Evolutionary conservation across 2,797 vertebrate species (phyloP), one percentile per base, ranked within the genome.

Genomic region (Iguana delicatissima): DNA sequence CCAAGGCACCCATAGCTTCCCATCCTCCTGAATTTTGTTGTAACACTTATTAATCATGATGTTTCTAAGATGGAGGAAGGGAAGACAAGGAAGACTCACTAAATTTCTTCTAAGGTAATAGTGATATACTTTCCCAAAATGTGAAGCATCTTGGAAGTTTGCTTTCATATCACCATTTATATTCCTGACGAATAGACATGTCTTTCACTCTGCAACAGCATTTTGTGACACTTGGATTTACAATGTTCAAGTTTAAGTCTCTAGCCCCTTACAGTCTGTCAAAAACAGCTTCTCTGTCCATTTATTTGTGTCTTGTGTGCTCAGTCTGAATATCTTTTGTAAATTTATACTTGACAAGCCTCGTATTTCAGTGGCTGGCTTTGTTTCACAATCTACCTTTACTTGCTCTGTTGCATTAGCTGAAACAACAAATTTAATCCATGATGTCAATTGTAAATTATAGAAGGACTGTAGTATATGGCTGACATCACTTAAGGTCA

Each of bases 371-470:
- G 97, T 94, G 96, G 96, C 96, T 95, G 96, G 95, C 97, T 97
- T 97, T 92, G 95, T 97, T 97, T 97, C 97, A 96, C 96, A 95
- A 95, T 97, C 95, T 95, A 97, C 96, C 97, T 97, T 50, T 97
- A 94, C 97, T 97, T 97, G 97, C 95, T 97, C 94, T 93, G 96
- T 97, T 97, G 96, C 96, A 97, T 97, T 97, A 98, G 97, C 96
- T 97, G 96, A 97, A 97, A 97, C 96, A 97, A 98, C 97, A 97
- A 97, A 97, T 97, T 97, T 97, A 98, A 97, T 97, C 97, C 95
- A 90, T 93, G 96, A 97, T 97, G 97, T 97, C 97, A 97, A 97
- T 96, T 97, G 96, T 97, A 97, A 98, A 98, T 98, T 97, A 97
- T 92, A 94, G 96, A 76, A 89, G 91, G 96, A 95, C 95, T 92